Percentiles rank a stretch among this genome's conserved stretches.
Conservation (phyloP, 2,113 vertebrate species). For the Marmota monax region DNA sequence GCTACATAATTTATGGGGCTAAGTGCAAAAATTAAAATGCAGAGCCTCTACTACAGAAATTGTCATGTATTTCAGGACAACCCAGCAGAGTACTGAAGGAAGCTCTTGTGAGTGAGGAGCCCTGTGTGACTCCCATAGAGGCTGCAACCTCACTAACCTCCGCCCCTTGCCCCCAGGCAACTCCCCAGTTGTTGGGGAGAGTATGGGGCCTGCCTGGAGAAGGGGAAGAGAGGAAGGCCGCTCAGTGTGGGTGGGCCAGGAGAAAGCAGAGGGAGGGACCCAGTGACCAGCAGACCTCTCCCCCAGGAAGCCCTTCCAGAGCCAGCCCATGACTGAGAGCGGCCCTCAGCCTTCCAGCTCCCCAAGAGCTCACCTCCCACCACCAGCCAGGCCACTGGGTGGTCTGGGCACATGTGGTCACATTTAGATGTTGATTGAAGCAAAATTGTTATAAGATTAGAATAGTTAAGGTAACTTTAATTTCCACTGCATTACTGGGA, state of each 20-base stretch:
- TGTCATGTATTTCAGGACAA: conserved; percentile 18
- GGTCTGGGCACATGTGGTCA: conserved; percentile 92
- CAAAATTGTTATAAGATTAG: conserved; percentile 89
- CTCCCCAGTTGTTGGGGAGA: not conserved
- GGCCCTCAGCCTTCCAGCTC: not conserved
- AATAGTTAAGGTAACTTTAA: conserved; percentile 88
- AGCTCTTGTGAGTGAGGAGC: not conserved
- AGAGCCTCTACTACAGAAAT: conserved; percentile 8
- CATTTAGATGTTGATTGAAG: conserved; percentile 90
- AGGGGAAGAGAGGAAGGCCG: not conserved
- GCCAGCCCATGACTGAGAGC: not conserved
- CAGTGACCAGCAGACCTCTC: not conserved
- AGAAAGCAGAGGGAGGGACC: not conserved
- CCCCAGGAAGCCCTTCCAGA: not conserved
- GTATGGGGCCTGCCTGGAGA: not conserved
- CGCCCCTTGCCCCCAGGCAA: too few species aligned
- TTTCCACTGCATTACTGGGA: conserved; percentile 90
- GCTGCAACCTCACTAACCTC: too few species aligned
- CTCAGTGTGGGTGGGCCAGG: not conserved
- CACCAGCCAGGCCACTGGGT: conserved; percentile 83
- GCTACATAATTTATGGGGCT: not conserved
- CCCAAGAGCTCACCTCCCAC: not conserved
- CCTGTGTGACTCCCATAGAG: not conserved
- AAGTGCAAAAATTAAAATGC: not conserved
- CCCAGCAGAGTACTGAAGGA: not conserved